Conservation (phyloP, 2,888 invertebrate genomes). For the Fragum sueziense region DNA sequence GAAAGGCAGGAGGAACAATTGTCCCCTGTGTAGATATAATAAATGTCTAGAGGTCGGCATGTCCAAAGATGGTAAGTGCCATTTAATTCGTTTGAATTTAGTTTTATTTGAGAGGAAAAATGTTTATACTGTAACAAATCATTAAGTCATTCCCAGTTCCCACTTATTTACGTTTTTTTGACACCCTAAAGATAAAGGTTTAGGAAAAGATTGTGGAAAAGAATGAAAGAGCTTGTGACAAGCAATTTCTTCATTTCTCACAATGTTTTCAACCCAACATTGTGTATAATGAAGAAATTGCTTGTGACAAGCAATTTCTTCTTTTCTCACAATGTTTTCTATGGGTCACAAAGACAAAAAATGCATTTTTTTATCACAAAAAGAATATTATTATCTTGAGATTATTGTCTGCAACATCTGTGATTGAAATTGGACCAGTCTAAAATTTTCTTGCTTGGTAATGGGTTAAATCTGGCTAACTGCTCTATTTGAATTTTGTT, state of each 20-base stretch:
- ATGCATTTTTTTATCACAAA: too few species aligned
- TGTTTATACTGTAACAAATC: too few species aligned
- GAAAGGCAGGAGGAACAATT: conserved; percentile 75
- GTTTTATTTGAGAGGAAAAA: too few species aligned
- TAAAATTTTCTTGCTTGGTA: too few species aligned
- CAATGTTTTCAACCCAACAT: neutral
- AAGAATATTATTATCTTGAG: neutral
- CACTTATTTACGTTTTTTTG: too few species aligned
- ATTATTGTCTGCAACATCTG: neutral
- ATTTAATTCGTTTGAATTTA: neutral
- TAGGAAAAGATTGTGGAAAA: neutral
- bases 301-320: neutral
- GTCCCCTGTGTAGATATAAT: conserved; percentile 77
- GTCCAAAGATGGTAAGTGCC: conserved; percentile 78
- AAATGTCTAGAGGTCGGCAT: conserved; percentile 79
- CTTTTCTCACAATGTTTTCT: too few species aligned
- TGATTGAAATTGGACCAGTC: neutral
- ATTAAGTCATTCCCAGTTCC: too few species aligned
- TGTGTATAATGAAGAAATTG: neutral
- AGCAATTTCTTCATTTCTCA: neutral
- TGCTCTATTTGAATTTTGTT: too few species aligned
- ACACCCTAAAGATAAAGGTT: too few species aligned
- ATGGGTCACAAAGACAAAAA: too few species aligned
- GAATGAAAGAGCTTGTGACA: neutral
- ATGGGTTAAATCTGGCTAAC: too few species aligned